Evolutionary conservation across 2,888 invertebrate species (phyloP).

Genomic region (Busseola fusca): DNA sequence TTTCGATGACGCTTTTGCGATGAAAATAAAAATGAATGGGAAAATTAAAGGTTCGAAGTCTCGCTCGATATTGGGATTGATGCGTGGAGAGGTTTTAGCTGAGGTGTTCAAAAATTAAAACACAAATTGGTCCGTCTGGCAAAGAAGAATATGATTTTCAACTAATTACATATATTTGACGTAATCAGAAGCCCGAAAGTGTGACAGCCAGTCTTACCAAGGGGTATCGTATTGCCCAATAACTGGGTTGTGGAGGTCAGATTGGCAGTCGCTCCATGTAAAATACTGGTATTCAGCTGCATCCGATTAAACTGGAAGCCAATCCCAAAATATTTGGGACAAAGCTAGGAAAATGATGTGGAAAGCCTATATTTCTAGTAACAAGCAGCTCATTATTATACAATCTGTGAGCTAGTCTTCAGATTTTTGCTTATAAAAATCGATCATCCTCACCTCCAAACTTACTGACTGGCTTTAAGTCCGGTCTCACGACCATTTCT

Average conservation of each 20-base stretch:
- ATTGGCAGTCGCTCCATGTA: too few species aligned
- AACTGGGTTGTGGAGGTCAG: too few species aligned
- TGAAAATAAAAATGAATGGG: constrained; percentile 31
- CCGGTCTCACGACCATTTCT: neutral
- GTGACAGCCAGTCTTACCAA: too few species aligned
- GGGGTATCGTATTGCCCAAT: too few species aligned
- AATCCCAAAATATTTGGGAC: too few species aligned
- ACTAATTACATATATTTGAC: neutral
- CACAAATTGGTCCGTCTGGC: neutral
- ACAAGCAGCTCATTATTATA: too few species aligned
- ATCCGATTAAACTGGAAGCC: too few species aligned
- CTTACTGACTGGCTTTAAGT: neutral
- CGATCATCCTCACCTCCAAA: neutral
- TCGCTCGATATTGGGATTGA: constrained; percentile 8
- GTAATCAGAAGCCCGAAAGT: too few species aligned
- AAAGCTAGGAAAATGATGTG: neutral
- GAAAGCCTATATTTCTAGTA: too few species aligned
- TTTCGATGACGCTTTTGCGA: constrained; percentile 58
- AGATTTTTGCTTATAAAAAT: neutral
- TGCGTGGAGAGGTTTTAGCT: neutral
- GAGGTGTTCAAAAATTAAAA: neutral
- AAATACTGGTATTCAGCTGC: too few species aligned
- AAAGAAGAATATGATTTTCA: neutral
- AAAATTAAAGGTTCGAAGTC: constrained; percentile 11
- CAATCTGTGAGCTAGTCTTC: neutral